Evolutionary conservation across 37 sponge, comb jelly and placozoan genomes (phyloP).

Genomic region (Haliclona indistincta): DNA sequence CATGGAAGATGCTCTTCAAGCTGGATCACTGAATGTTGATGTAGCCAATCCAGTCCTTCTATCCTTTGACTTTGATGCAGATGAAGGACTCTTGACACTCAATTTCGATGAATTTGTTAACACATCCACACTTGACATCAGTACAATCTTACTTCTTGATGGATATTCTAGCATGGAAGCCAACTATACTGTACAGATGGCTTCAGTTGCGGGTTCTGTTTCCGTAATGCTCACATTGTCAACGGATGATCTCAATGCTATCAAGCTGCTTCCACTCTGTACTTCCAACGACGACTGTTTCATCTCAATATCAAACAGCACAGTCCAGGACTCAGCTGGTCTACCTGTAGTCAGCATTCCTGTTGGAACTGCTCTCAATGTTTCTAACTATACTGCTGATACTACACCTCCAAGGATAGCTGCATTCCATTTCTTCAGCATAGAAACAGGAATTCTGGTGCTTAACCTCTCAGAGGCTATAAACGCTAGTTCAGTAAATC

Average conservation of each 20-base stretch:
- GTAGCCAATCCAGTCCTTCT: slow-evolving; percentile 61
- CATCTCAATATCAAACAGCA: slow-evolving; percentile 55
- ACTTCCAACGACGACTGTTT: slow-evolving; percentile 49
- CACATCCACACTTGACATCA: slow-evolving; percentile 45
- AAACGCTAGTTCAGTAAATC: slow-evolving; percentile 46
- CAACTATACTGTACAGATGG: slow-evolving; percentile 30
- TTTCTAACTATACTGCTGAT: slow-evolving; percentile 53
- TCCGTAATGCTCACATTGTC: slow-evolving; percentile 48
- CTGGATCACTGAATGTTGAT: slow-evolving; percentile 52
- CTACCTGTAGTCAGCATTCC: slow-evolving; percentile 48
- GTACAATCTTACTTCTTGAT: slow-evolving; percentile 68
- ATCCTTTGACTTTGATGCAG: slow-evolving; percentile 65
- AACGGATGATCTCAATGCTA: slow-evolving; percentile 52
- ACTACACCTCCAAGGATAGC: slow-evolving; percentile 54
- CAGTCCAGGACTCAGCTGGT: slow-evolving; percentile 68
- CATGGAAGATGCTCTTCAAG: slow-evolving; percentile 36
- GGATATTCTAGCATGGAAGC: slow-evolving; percentile 20
- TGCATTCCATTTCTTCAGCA: slow-evolving; percentile 49
- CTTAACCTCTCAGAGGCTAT: slow-evolving; percentile 81
- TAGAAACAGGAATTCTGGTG: slow-evolving; percentile 46
- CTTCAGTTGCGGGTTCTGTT: slow-evolving; percentile 4
- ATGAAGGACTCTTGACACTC: slow-evolving; percentile 46
- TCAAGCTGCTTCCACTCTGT: slow-evolving; percentile 69
- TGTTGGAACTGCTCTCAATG: slow-evolving; percentile 62
- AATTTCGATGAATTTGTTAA: slow-evolving; percentile 84